These are phyloP conservation scores for Psittacara wagleri DNA, from an alignment of 2,113 vertebrate species.

Conservation along the genomic window DNA sequence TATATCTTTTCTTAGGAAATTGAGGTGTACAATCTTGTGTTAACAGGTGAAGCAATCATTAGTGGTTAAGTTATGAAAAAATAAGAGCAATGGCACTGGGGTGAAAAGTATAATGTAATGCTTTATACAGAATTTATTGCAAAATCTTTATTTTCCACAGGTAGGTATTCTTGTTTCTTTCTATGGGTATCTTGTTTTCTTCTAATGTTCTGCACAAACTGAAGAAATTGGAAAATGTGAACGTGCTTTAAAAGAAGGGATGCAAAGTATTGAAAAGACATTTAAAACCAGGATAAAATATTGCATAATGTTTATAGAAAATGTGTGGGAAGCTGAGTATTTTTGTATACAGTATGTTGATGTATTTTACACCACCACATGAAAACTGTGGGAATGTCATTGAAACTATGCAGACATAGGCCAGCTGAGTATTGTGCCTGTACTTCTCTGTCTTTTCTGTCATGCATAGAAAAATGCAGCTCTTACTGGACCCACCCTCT, in stretches of 20 bases:
- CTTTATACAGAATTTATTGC: not conserved
- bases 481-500: not conserved
- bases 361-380: not conserved
- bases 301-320: conserved; percentile 6
- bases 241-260: not conserved
- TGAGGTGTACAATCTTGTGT: not conserved
- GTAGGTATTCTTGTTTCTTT: not conserved
- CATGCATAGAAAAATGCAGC: not conserved
- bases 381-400: not conserved
- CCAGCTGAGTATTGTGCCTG: conserved; percentile 6
- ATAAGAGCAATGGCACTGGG: not conserved
- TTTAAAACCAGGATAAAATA: not conserved
- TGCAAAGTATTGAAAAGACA: not conserved
- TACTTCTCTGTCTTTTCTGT: not conserved
- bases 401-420: conserved; percentile 2
- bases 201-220: not conserved
- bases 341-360: conserved; percentile 40
- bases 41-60: not conserved
- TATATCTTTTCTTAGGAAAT: not conserved
- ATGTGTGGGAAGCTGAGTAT: conserved; percentile 19
- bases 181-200: not conserved
- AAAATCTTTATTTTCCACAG: not conserved
- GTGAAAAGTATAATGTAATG: not conserved
- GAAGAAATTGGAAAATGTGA: not conserved
- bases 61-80: not conserved